A percentile compares a stretch with the other conserved stretches of the same genome.
Conservation (phyloP, 2,888 invertebrate genomes). For the Eugnorisma glareosa region DNA sequence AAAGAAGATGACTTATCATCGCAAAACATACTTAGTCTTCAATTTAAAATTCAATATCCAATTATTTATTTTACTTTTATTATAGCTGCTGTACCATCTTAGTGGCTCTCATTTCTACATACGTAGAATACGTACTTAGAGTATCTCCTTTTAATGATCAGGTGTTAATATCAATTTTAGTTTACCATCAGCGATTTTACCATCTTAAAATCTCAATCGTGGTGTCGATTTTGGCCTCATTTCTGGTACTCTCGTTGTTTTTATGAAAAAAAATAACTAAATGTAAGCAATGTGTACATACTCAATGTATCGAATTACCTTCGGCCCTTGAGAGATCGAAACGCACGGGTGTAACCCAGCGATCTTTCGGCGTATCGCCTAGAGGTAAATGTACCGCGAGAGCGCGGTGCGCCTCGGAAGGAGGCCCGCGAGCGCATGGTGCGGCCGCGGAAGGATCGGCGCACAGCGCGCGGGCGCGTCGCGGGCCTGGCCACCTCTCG, state of each 20-base stretch:
- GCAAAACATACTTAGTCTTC: conserved; percentile 32
- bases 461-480: conserved; percentile 89
- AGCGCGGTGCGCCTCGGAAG: conserved; percentile 90
- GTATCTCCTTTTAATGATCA: conserved; percentile 42
- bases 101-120: conserved; percentile 40
- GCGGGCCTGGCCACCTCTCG: conserved; percentile 81
- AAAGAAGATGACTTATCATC: conserved; percentile 22
- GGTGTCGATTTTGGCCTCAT: conserved; percentile 43
- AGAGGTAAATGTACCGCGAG: conserved; percentile 86
- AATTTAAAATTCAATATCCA: conserved; percentile 27
- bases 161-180: conserved; percentile 43
- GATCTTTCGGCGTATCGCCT: conserved; percentile 85
- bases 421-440: conserved; percentile 89
- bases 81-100: conserved; percentile 36
- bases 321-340: conserved; percentile 87
- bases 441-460: conserved; percentile 89
- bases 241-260: conserved; percentile 48
- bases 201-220: conserved; percentile 46
- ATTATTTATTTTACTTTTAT: conserved; percentile 51
- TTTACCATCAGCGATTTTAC: conserved; percentile 40
- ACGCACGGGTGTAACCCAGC: conserved; percentile 85
- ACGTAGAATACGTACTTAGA: conserved; percentile 47
- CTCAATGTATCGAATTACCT: conserved; percentile 85
- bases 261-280: conserved; percentile 67
- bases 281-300: conserved; percentile 72